A percentile compares a stretch with the other conserved stretches of the same genome.
Conservation (phyloP, 2,888 invertebrate species). For the Pteria penguin region DNA sequence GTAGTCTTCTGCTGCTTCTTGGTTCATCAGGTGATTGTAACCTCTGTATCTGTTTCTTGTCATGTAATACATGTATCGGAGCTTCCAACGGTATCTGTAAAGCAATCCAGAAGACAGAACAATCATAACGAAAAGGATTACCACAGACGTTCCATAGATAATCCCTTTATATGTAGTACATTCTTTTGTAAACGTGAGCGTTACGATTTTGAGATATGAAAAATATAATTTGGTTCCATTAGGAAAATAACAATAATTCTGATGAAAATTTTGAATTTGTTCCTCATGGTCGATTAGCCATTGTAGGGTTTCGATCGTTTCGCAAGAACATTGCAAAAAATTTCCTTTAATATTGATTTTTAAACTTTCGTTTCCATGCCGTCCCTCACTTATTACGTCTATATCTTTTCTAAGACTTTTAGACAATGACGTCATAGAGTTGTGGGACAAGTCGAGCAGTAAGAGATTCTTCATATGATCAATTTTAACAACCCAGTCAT, state of each 20-base stretch:
- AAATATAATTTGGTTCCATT: not conserved
- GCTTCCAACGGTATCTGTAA: constrained; percentile 24
- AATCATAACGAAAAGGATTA: not conserved
- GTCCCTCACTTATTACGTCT: not conserved
- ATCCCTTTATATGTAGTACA: not conserved
- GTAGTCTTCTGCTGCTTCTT: not conserved
- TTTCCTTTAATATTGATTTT: not conserved
- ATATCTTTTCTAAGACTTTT: not conserved
- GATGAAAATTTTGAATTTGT: not conserved
- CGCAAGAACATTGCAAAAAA: constrained; percentile 5
- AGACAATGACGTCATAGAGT: not conserved
- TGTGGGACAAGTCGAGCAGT: not conserved
- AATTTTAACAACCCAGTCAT: not conserved
- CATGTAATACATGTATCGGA: constrained; percentile 23
- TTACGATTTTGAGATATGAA: not conserved
- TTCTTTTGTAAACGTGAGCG: not conserved
- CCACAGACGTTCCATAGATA: not conserved
- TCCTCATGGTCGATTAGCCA: not conserved
- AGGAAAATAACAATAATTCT: not conserved
- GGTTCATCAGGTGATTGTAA: not conserved
- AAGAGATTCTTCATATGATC: not conserved
- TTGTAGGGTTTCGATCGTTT: not conserved
- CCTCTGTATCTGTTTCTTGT: constrained; percentile 13
- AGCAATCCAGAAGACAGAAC: not conserved
- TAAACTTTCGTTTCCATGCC: not conserved